Base-by-base conservation (phyloP, 2,113 vertebrate genomes). In the Amphiprion ocellaris region DNA sequence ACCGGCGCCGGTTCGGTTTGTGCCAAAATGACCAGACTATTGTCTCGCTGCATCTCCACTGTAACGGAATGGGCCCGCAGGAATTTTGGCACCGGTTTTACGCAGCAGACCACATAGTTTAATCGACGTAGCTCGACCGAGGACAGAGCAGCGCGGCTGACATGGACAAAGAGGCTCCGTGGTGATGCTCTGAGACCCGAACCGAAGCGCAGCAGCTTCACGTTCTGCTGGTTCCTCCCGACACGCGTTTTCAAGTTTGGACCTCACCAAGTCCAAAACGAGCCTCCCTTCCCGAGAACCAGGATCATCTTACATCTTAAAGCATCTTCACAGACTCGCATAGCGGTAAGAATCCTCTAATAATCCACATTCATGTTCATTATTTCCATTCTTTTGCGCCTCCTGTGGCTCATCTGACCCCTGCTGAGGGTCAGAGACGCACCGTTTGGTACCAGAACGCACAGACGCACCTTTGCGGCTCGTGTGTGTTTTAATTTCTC, bases 291-390 rank as follows among this genome's bases (percentile, higher is more conserved):
- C 63, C 81, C 47, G 23, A 59, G 67, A 69, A 66, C 56, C 61
- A 78, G 87, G 77, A 87, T 53, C 86, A 75, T 87, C 92, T 90
- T 91, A 88, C 69, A 86, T 84, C 88, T 87, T 82, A 90, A 90
- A 90, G 76, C 87, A 90, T 93, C 88, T 92, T 92, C 95, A 95
- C 95, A 94, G 95, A 91, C 94, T 95, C 95, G 95, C 94, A 87
- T 44, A 85, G 94, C 95, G 95, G 95, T 95, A 94, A 94, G 94
- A 52, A 63, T 11, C 1, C 23, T 59, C 16, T 19, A 1, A 23
- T 62, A 10, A 58, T 47, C 60, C 11, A 3, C 1, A 2, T 9
- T 60, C 2, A 23, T 24, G 26, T 10, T 26, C 10, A 74, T 17
- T 41, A 23, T 33, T 10, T 30, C 39, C 69, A 44, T 26, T 26